Evolutionary conservation across 2,797 vertebrate species (phyloP).

Genomic region (Bradypodion ventrale): DNA sequence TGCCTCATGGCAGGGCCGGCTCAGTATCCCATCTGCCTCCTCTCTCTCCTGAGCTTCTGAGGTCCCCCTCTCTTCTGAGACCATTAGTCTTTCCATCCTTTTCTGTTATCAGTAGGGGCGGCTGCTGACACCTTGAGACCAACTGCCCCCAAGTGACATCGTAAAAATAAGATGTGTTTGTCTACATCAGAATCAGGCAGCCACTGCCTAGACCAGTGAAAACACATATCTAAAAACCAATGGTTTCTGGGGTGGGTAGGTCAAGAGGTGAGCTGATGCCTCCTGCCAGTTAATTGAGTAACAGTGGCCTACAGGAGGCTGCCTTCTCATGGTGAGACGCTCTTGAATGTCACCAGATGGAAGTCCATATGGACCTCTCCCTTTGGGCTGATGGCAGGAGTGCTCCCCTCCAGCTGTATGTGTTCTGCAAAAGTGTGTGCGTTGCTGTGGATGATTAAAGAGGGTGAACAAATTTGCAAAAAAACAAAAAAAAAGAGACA

Average conservation of each 20-base stretch:
- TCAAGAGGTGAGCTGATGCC: background rate
- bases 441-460: too few relatives aligned
- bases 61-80: background rate
- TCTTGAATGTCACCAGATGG: conserved; percentile 27
- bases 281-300: background rate
- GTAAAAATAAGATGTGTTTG: too few relatives aligned
- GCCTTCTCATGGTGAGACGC: background rate
- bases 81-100: background rate
- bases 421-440: background rate
- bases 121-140: background rate
- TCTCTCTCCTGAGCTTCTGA: background rate
- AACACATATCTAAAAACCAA: background rate
- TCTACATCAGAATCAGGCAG: background rate
- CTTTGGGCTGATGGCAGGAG: background rate
- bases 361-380: conserved; percentile 18
- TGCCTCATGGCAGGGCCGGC: too few relatives aligned
- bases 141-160: too few relatives aligned
- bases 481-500: background rate
- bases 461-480: background rate
- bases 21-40: too few relatives aligned
- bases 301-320: background rate
- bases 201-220: background rate
- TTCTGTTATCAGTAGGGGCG: background rate
- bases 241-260: background rate
- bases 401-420: conserved; percentile 24